These are phyloP conservation scores for Hylaeus volcanicus DNA, from an alignment of 1,140 invertebrate genomes.

Conservation along the genomic window DNA sequence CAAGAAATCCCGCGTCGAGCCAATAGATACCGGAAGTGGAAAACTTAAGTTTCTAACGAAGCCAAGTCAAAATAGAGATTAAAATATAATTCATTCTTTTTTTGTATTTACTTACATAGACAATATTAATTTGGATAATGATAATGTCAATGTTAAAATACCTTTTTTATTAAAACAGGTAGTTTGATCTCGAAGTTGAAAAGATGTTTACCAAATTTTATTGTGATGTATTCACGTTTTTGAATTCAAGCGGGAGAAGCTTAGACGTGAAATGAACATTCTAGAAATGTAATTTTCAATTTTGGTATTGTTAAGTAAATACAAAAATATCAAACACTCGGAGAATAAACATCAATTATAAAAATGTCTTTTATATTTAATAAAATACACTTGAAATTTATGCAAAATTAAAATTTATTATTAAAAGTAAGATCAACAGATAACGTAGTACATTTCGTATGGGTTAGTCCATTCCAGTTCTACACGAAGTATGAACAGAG, in stretches of 20 bases:
- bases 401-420: background rate
- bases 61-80: background rate
- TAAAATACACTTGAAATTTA: background rate
- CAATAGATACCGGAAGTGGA: background rate
- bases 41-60: background rate
- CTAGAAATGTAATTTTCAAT: no score
- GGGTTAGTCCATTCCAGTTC: background rate
- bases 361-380: conserved; percentile 22
- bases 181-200: no score
- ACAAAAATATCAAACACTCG: no score
- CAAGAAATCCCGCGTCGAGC: background rate
- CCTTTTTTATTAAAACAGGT: no score
- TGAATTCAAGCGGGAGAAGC: no score
- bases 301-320: no score
- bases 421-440: background rate
- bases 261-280: no score
- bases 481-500: background rate
- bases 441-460: conserved; percentile 4
- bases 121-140: no score
- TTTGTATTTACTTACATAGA: no score
- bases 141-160: background rate
- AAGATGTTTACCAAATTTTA: no score
- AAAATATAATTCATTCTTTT: background rate
- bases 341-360: background rate
- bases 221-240: no score